These are phyloP conservation scores for Drosophila tani DNA, from an alignment of 1,140 invertebrate genomes.

Conservation along the genomic window DNA sequence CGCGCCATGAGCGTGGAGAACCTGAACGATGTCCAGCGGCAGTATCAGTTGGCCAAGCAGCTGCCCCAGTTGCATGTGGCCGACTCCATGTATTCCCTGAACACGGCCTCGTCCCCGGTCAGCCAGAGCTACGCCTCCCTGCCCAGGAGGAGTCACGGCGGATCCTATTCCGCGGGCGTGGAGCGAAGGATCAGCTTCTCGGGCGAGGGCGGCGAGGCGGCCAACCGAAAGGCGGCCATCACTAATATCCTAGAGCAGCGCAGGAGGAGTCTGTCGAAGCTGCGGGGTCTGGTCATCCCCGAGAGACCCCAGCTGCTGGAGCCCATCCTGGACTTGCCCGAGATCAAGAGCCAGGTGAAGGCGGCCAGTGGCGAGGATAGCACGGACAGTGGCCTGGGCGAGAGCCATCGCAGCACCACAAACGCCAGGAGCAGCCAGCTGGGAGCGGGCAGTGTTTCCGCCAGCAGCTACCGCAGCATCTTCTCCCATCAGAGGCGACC, in stretches of 20 bases:
- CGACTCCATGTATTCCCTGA: slow-evolving; percentile 79
- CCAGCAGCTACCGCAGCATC: slow-evolving; percentile 64
- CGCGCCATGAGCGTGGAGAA: slow-evolving; percentile 84
- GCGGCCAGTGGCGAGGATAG: slow-evolving; percentile 71
- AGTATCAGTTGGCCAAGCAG: slow-evolving; percentile 74
- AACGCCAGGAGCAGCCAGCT: slow-evolving; percentile 12
- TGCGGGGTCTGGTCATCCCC: slow-evolving; percentile 94
- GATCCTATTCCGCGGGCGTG: slow-evolving; percentile 71
- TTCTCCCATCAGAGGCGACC: slow-evolving; percentile 54
- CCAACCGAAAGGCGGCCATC: slow-evolving; percentile 77
- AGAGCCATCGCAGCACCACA: slow-evolving; percentile 40
- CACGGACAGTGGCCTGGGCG: slow-evolving; percentile 74
- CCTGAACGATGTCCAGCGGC: slow-evolving; percentile 78
- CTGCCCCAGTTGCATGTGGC: slow-evolving; percentile 71
- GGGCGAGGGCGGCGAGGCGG: slow-evolving; percentile 78
- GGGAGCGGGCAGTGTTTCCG: background rate
- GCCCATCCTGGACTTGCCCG: slow-evolving; percentile 89
- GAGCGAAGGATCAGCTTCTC: slow-evolving; percentile 86
- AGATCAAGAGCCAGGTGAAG: slow-evolving; percentile 90
- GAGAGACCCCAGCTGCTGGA: slow-evolving; percentile 88
- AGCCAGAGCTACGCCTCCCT: slow-evolving; percentile 77
- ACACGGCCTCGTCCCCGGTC: slow-evolving; percentile 50
- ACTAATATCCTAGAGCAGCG: slow-evolving; percentile 89
- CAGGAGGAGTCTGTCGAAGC: slow-evolving; percentile 91
- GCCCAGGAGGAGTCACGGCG: slow-evolving; percentile 74